phyloP scores from a whole-genome alignment of 2,797 vertebrate species.

The Pitangus sulphuratus region DNA sequence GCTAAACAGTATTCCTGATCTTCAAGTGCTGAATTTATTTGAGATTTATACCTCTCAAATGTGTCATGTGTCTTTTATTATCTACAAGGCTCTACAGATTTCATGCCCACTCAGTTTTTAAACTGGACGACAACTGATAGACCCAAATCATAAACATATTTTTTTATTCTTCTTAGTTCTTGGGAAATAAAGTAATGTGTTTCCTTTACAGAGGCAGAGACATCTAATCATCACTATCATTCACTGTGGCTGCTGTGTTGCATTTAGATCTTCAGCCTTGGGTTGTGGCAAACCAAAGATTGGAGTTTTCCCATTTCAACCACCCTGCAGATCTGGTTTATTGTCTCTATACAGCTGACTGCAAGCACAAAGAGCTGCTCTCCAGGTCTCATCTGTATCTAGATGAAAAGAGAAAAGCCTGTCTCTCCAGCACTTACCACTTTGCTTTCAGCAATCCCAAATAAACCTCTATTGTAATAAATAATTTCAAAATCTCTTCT shows the following conservation, averaged over 20 bases:
- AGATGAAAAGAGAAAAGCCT: not conserved
- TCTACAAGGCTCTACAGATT: not conserved
- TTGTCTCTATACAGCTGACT: not conserved
- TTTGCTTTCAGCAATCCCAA: not conserved
- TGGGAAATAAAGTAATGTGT: not conserved
- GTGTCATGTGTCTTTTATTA: not conserved
- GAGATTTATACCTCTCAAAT: not conserved
- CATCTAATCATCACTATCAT: not conserved
- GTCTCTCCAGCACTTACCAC: not conserved
- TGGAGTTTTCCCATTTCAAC: not conserved
- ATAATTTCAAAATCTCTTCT: conserved; percentile 9
- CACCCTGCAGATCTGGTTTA: not conserved
- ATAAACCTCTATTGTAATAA: not conserved
- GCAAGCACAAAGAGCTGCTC: not conserved
- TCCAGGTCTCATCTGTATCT: not conserved
- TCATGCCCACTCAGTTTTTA: not conserved
- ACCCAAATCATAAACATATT: not conserved
- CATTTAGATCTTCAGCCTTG: not conserved
- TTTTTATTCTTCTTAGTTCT: not conserved
- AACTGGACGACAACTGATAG: not conserved
- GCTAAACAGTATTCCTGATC: not conserved
- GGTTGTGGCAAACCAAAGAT: not conserved
- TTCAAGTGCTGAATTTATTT: not conserved
- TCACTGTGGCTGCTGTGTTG: not conserved
- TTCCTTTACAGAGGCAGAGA: not conserved